Evolutionary conservation across 53 echinoderm and acorn worm genomes (phyloP).

Genomic region (Echinarachnius parma): DNA sequence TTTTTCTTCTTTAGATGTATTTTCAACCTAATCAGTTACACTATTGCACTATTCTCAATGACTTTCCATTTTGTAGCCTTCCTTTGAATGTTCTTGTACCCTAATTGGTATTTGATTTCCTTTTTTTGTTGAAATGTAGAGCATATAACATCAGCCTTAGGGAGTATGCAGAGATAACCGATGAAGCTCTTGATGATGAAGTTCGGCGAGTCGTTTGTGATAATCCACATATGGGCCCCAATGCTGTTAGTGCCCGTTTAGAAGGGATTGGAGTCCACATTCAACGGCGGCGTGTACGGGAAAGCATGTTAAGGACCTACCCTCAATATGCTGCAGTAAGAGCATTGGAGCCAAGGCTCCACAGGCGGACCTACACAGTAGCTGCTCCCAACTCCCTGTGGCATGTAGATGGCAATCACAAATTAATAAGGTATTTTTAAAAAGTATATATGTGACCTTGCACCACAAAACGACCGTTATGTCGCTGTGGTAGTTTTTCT

Average conservation of each 20-base stretch:
- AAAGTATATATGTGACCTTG: background rate
- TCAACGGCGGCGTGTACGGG: conserved; percentile 25
- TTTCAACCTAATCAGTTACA: conserved; percentile 3
- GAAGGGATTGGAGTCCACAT: conserved; percentile 14
- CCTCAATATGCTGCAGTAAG: conserved; percentile 33
- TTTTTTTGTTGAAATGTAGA: conserved; percentile 14
- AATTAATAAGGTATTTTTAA: conserved; percentile 28
- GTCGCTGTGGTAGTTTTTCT: too few relatives aligned
- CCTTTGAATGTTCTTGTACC: background rate
- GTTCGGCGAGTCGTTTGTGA: conserved; percentile 20
- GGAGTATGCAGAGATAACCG: conserved; percentile 28
- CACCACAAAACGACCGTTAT: background rate
- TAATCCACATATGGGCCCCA: conserved; percentile 19
- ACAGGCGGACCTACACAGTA: conserved; percentile 16
- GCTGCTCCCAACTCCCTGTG: conserved; percentile 32
- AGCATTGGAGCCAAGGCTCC: conserved; percentile 11
- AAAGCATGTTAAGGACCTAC: conserved; percentile 21
- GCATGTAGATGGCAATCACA: conserved; percentile 35
- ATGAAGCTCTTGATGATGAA: conserved; percentile 30
- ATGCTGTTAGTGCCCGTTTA: conserved; percentile 25
- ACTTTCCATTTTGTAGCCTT: conserved; percentile 1
- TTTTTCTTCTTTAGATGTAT: conserved; percentile 6
- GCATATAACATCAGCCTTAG: conserved; percentile 22
- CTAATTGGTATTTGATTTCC: background rate
- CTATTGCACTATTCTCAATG: background rate